phyloP scores from a whole-genome alignment of 64 coral and sea anemone species.

The Actinia equina region DNA sequence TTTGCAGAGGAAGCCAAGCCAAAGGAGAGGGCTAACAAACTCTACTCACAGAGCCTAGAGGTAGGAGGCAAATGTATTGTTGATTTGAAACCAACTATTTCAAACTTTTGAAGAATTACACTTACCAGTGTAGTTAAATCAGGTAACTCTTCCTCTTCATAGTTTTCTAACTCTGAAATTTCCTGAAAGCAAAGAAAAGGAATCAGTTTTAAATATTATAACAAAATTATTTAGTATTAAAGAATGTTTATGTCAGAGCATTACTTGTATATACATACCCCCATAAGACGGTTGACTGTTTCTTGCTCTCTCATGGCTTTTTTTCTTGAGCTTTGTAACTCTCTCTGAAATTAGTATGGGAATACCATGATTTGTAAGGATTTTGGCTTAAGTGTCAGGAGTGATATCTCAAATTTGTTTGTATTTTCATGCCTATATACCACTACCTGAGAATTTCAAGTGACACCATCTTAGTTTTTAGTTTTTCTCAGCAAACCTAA shows the following conservation, averaged over 20 bases:
- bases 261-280: constrained; percentile 24
- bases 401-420: too few species aligned
- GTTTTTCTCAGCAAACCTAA: too few species aligned
- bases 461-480: too few species aligned
- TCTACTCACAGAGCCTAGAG: neutral
- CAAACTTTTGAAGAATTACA: neutral
- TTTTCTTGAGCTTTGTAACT: constrained; percentile 50
- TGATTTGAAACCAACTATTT: neutral
- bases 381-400: too few species aligned
- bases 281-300: constrained; percentile 69
- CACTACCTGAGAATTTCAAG: too few species aligned
- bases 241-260: too few species aligned
- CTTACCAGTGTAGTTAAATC: constrained; percentile 89
- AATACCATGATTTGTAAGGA: neutral
- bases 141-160: constrained; percentile 79
- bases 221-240: too few species aligned
- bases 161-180: constrained; percentile 88
- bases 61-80: neutral
- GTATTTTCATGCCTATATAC: too few species aligned
- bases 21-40: neutral
- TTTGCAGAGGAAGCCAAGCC: neutral
- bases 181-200: constrained; percentile 37
- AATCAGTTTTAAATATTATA: neutral
- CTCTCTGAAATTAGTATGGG: constrained; percentile 30
- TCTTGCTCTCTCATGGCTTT: constrained; percentile 85